Evolutionary conservation across 2,888 invertebrate species (phyloP), one percentile per base, ranked within the genome.

Genomic region (Patella caerulea): DNA sequence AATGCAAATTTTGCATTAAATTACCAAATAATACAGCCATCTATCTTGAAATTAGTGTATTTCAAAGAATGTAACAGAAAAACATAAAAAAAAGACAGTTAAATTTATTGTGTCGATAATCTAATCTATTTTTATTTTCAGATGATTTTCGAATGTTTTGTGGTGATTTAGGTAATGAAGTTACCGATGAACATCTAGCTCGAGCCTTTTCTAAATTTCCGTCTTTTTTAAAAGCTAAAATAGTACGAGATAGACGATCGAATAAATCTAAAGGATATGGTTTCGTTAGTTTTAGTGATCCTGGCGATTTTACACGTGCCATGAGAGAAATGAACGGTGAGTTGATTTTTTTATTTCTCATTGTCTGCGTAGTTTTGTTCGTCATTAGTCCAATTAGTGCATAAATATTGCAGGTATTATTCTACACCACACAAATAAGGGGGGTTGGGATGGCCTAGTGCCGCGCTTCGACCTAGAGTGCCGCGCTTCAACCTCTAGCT

Each of bases 301-400:
- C 98, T 0, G 95, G 96, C 55, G 99, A 99, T 92, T 99, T 99
- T 90, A 98, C 98, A 76, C 95, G 96, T 87, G 99, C 99, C 12
- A 99, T 99, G 96, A 96, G 98, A 90, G 99, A 99, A 93, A 98
- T 99, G 97, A 99, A 99, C 92, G 99, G 97, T 97, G 91, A 94
- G 94, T 92, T 45, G 15, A 45, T 45, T 45, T 45, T 45, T 9
- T 9, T 45, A 45, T 45, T 45, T 45, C 9, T 9, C 45, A 45
- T 9, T 45, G 45, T 45, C 45, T 45, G 45, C 5, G 9, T 45
- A 45, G 9, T 45, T 45, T 45, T 45, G 7, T 45, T 9, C 1
- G 1, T 9, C 45, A 45, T 45, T 5, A 4, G 34, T 3, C 34
- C 0, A 34, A 34, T 34, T 34, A 34, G 34, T 45, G 34, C 34